Evolutionary conservation across 2,113 vertebrate species (phyloP).

Genomic region (Oncorhynchus keta): DNA sequence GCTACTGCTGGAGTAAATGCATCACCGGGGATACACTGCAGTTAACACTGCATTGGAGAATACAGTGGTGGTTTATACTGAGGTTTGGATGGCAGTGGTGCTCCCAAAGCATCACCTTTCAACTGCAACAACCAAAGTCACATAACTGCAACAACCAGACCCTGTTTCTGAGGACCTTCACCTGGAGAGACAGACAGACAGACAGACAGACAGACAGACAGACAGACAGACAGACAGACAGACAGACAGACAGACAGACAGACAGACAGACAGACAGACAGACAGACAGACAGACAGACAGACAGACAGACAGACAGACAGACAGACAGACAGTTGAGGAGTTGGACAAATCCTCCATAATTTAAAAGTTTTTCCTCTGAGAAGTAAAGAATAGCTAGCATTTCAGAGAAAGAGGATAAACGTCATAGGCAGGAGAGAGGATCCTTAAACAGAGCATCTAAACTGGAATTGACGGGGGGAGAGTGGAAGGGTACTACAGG

Average conservation of each 20-base stretch:
- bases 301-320: too few species aligned
- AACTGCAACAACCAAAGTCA: not conserved
- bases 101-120: constrained; percentile 47
- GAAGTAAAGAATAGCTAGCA: not conserved
- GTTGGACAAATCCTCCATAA: constrained; percentile 4
- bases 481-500: constrained; percentile 59
- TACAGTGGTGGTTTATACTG: constrained; percentile 36
- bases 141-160: constrained; percentile 19
- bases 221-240: too few species aligned
- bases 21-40: constrained; percentile 64
- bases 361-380: not conserved
- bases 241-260: too few species aligned
- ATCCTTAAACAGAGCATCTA: constrained; percentile 28
- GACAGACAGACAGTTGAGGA: too few species aligned
- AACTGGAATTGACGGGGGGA: constrained; percentile 44
- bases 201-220: too few species aligned
- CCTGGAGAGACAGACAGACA: constrained; percentile 6
- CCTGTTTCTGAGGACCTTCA: constrained; percentile 21
- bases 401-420: constrained; percentile 25
- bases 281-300: not conserved
- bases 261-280: too few species aligned
- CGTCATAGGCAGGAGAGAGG: not conserved
- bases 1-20: constrained; percentile 50
- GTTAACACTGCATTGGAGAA: not conserved
- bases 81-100: constrained; percentile 34